Evolutionary conservation across 2,113 vertebrate genomes (phyloP), one percentile per base, ranked within the genome.

Genomic region (Tragelaphus buxtoni): DNA sequence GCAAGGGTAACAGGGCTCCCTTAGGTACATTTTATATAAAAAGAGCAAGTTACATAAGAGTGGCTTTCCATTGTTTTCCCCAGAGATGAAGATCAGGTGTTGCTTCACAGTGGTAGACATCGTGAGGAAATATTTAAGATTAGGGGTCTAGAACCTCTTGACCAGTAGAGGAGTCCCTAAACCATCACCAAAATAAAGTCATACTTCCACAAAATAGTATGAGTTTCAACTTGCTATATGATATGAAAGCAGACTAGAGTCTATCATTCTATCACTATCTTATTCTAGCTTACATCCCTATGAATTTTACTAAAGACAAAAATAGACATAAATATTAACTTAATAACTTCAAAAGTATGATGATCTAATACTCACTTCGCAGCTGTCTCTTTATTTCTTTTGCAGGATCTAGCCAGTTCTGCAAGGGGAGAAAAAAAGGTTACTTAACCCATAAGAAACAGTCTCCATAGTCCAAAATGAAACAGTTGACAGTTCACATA

Each of bases 311-410:
- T 84, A 32, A 94, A 82, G 22, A 89, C 9, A 83, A 47, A 91
- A 93, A 95, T 0, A 63, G 22, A 53, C 2, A 89, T 53, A 61
- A 91, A 88, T 28, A 96, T 91, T 28, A 28, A 4, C 32, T 92
- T 60, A 83, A 65, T 35, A 91, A 22, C 0, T n/a, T 81, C n/a
- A 84, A 95, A 96, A 85, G 88, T 9, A 95, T 13, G 60, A n/a
- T n/a, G 74, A 65, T 87, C 76, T 91, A 97, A 82, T 96, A 99
- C 99, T 99, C 97, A 99, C 99, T 99, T 98, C 98, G 97, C 96
- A 99, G 98, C 97, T 99, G 99, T 90, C 98, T 98, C 96, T 99
- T 99, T 94, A 99, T 99, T 98, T 99, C 99, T 96, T 99, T 99
- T 0, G 98, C 98, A 90, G 98, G 97, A 98, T 99, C 99, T 93